Conservation (phyloP, 2,888 invertebrate genomes). For the Nysson spinosus region DNA sequence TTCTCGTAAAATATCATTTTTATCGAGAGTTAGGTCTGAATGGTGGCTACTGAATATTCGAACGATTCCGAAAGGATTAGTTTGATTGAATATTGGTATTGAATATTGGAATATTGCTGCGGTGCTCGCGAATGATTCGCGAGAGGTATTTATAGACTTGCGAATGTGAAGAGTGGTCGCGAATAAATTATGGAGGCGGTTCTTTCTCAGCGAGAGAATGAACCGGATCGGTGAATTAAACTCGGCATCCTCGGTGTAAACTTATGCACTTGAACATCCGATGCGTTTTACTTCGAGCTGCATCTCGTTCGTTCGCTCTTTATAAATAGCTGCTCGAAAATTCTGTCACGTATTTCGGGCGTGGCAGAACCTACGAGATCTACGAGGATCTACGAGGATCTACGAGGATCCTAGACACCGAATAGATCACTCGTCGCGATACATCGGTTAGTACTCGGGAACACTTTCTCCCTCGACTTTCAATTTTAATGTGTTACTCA, state of each 20-base stretch:
- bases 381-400: constrained; percentile 12
- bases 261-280: constrained; percentile 22
- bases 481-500: neutral
- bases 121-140: no score
- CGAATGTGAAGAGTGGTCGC: constrained; percentile 16
- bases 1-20: no score
- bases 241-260: neutral
- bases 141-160: constrained; percentile 11
- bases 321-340: constrained; percentile 64
- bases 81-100: no score
- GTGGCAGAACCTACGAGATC: constrained; percentile 43
- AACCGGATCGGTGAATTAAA: constrained; percentile 32
- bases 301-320: constrained; percentile 66
- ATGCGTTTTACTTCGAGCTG: constrained; percentile 38
- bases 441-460: constrained; percentile 31
- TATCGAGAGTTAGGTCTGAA: no score
- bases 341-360: constrained; percentile 52
- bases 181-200: constrained; percentile 20
- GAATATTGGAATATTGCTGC: no score
- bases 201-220: constrained; percentile 25
- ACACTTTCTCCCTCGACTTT: no score
- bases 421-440: constrained; percentile 52
- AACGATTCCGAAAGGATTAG: no score
- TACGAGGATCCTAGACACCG: constrained; percentile 42
- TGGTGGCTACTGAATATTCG: no score